Evolutionary conservation across 2,113 vertebrate genomes (phyloP), one percentile per base, ranked within the genome.

Genomic region (Platichthys stellatus): DNA sequence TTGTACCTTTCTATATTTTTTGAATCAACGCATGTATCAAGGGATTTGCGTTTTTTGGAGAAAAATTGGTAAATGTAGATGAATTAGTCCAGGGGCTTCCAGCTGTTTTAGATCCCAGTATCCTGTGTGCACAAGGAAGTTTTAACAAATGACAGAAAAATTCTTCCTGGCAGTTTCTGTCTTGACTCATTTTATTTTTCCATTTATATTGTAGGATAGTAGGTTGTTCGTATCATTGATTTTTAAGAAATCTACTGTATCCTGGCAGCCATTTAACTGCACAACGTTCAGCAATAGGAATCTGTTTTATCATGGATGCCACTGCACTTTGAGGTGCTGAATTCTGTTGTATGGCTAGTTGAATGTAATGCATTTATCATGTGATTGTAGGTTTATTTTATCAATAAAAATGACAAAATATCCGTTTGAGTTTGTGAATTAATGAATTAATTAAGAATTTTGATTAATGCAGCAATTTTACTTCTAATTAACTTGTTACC

Each of bases 301-400:
- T 83, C 53, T 62, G 54, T 86, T 75, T 31, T 67, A 51, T 49
- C 60, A 86, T 69, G 31, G 61, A 70, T 79, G 43, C 56, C 65
- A 70, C 47, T 85, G 80, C 82, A 82, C 85, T 82, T 83, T 88
- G 61, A 35, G 53, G 63, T 82, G 69, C 81, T 76, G 70, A 76
- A 70, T 73, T 67, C 17, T 77, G 69, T 80, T 87, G 81, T 67
- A 62, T 80, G 57, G 24, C 64, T 24, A 56, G 67, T 71, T 77
- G 79, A 74, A 73, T 67, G 24, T 78, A n/a, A 28, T 63, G 35
- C 62, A 80, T 86, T 60, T 76, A 81, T 59, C 56, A 40, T 79
- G 26, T 72, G 62, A 85, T 83, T 83, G 67, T 70, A 62, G 65
- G 71, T 86, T 82, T 86, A 82, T 91, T 90, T 91, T 82, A 82